A percentile compares a stretch with the other conserved stretches of the same genome.
phyloP scores from a whole-genome alignment of 2,888 invertebrate species.

The Mesorhabditis sp. region DNA sequence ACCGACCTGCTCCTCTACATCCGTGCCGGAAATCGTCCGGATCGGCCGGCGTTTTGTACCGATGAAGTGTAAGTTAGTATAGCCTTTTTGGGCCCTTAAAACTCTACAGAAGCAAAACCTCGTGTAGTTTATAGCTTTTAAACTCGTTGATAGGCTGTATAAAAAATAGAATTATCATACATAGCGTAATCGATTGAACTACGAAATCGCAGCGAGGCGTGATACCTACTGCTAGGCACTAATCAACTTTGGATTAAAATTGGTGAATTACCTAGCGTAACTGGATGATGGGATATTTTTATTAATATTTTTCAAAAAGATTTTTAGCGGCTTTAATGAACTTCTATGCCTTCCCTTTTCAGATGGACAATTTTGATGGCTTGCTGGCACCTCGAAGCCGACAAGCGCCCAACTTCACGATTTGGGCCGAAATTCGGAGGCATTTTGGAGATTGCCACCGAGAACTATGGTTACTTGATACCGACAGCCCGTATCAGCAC shows the following conservation, averaged over 20 bases:
- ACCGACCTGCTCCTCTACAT: conserved; percentile 35
- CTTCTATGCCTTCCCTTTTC: conserved; percentile 9
- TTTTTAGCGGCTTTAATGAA: too few relatives aligned
- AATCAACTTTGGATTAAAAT: too few relatives aligned
- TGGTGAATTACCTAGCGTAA: too few relatives aligned
- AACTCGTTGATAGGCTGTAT: neutral
- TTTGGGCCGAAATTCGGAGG: conserved; percentile 27
- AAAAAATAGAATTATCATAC: too few relatives aligned
- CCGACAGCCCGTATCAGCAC: conserved; percentile 11
- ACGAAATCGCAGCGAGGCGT: too few relatives aligned
- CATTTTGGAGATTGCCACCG: conserved; percentile 40
- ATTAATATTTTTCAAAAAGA: too few relatives aligned
- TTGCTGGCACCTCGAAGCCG: conserved; percentile 36
- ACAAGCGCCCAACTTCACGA: conserved; percentile 37
- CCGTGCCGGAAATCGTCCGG: conserved; percentile 35
- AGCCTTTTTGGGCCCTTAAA: conserved; percentile 1
- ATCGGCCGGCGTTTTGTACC: conserved; percentile 41
- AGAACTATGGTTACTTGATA: conserved; percentile 40
- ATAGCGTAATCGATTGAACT: too few relatives aligned
- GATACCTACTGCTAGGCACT: too few relatives aligned
- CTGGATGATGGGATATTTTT: too few relatives aligned
- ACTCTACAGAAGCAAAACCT: too few relatives aligned
- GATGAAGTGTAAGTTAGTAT: conserved; percentile 36
- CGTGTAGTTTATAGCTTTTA: conserved; percentile 1
- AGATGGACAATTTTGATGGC: conserved; percentile 43